Conservation (phyloP, 1,140 invertebrate species). For the Drosophila lacertosa region DNA sequence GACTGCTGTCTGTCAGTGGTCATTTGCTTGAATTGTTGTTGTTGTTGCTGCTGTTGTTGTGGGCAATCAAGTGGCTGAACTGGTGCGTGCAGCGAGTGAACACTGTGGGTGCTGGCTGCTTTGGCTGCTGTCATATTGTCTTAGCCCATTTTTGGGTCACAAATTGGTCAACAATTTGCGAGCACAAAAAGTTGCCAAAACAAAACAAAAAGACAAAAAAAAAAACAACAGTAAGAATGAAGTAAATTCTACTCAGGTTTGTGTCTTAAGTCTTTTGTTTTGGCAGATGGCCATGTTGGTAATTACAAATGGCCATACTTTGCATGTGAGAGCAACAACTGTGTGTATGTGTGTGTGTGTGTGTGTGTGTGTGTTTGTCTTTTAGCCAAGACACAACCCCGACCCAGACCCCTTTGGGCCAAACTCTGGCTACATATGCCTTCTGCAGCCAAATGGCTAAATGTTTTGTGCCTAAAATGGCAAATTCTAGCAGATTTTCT, state of each 20-base stretch:
- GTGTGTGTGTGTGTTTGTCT: constrained; percentile 1
- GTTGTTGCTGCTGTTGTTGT: constrained; percentile 17
- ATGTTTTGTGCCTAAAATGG: constrained; percentile 73
- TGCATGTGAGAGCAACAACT: constrained; percentile 11
- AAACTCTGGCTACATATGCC: constrained; percentile 44
- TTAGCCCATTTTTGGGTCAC: constrained; percentile 39
- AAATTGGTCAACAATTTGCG: constrained; percentile 50
- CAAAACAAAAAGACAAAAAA: not conserved
- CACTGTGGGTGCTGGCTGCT: constrained; percentile 24
- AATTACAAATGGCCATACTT: constrained; percentile 47
- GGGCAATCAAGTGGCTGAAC: constrained; percentile 31
- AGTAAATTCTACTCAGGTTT: constrained; percentile 25
- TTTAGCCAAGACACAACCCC: not conserved
- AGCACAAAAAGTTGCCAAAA: constrained; percentile 22
- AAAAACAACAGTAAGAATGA: not conserved
- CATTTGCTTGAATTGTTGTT: constrained; percentile 15
- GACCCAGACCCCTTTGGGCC: constrained; percentile 10
- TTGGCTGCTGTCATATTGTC: constrained; percentile 42
- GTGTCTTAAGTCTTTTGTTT: constrained; percentile 53
- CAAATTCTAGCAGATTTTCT: constrained; percentile 75
- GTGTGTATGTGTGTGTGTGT: not conserved
- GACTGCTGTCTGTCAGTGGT: constrained; percentile 54
- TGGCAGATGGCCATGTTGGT: constrained; percentile 56
- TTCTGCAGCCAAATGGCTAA: constrained; percentile 59
- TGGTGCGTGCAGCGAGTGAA: constrained; percentile 37